Evolutionary conservation across 2,888 invertebrate genomes (phyloP).

Genomic region (Rhabditophanes sp.): DNA sequence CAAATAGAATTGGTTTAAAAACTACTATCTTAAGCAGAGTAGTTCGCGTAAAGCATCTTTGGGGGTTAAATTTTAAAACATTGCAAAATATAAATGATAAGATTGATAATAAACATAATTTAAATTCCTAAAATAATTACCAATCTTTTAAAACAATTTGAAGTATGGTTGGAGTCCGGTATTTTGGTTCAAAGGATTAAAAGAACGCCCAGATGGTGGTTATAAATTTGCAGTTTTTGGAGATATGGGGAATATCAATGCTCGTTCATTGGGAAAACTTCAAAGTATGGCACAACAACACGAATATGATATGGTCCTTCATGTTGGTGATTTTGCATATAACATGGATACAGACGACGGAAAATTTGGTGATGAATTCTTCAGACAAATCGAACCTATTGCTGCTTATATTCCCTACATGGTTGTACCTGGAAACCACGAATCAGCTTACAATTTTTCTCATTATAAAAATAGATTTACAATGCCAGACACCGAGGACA

Average conservation of each 20-base stretch:
- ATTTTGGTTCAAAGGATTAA: conserved; percentile 19
- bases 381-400: conserved; percentile 73
- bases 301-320: conserved; percentile 38
- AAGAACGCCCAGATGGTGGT: conserved; percentile 7
- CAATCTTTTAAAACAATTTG: no score
- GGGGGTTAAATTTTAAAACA: no score
- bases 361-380: conserved; percentile 71
- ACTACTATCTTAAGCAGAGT: no score
- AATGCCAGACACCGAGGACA: conserved; percentile 57
- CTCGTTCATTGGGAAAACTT: conserved; percentile 65
- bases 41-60: no score
- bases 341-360: conserved; percentile 67
- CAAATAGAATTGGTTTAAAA: no score
- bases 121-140: no score
- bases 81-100: no score
- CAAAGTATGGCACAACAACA: conserved; percentile 67
- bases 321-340: conserved; percentile 70
- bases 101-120: no score
- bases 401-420: conserved; percentile 73
- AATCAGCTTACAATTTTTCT: conserved; percentile 62
- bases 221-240: conserved; percentile 60
- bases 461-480: conserved; percentile 77
- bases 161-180: conserved; percentile 12
- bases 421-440: conserved; percentile 71
- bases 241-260: conserved; percentile 82